phyloP scores from a whole-genome alignment of 2,797 vertebrate genomes.

The Pelochelys cantorii region DNA sequence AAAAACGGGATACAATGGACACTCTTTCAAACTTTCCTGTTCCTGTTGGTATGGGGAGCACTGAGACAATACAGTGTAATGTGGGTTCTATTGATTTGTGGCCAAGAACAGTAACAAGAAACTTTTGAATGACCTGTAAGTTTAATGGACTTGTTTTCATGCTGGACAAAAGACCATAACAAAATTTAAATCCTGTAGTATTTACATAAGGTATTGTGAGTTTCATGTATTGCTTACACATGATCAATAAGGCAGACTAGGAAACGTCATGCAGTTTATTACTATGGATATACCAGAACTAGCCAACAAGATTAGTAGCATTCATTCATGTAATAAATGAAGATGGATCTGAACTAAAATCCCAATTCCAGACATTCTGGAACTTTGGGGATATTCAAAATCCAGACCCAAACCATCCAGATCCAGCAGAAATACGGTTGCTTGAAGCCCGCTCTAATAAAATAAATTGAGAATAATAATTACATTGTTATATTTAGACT shows the following conservation, averaged over 20 bases:
- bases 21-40: conserved; percentile 3
- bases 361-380: neutral
- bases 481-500: neutral
- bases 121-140: conserved; percentile 16
- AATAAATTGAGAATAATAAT: neutral
- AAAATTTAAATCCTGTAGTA: neutral
- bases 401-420: neutral
- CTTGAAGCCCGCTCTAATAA: neutral
- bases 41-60: neutral
- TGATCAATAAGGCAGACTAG: neutral
- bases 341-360: neutral
- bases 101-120: neutral
- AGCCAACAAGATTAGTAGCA: neutral
- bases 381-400: neutral
- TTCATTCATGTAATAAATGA: neutral
- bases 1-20: conserved; percentile 13
- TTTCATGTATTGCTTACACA: neutral
- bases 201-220: neutral
- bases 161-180: neutral
- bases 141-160: neutral
- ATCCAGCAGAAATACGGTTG: neutral
- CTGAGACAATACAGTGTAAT: neutral
- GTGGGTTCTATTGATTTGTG: neutral
- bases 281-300: neutral
- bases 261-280: neutral